These are phyloP conservation scores for Lerema accius DNA, from an alignment of 1,140 invertebrate species.

Conservation along the genomic window DNA sequence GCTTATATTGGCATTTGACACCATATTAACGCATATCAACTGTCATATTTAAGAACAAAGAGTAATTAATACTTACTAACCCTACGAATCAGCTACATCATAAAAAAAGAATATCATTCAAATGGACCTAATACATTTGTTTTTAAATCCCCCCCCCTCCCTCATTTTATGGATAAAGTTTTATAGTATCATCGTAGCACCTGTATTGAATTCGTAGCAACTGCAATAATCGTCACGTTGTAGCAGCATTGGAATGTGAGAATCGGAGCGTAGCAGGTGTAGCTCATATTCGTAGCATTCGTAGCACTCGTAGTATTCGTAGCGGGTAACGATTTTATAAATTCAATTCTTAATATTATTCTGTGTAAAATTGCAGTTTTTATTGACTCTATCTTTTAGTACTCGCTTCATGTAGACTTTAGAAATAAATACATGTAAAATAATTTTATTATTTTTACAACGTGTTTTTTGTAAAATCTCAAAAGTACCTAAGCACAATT, in stretches of 20 bases:
- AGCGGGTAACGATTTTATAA: constrained; percentile 14
- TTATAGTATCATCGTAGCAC: constrained; percentile 6
- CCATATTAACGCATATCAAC: too few species aligned
- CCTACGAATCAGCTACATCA: too few species aligned
- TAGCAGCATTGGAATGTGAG: constrained; percentile 18
- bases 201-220: constrained; percentile 1
- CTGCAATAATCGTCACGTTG: constrained; percentile 16
- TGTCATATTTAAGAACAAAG: too few species aligned
- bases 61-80: too few species aligned
- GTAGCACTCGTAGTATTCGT: constrained; percentile 21
- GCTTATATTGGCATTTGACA: too few species aligned
- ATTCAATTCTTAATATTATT: constrained; percentile 3
- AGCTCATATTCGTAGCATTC: constrained; percentile 27
- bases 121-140: too few species aligned
- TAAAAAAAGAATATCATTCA: too few species aligned
- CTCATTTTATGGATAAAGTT: background rate
- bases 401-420: too few species aligned
- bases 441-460: too few species aligned
- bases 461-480: too few species aligned
- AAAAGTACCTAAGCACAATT: too few species aligned
- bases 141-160: background rate
- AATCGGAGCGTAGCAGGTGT: constrained; percentile 24
- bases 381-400: background rate
- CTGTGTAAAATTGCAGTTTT: background rate
- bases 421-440: too few species aligned